Base-by-base conservation (phyloP, 2,113 vertebrate species). In the Falco punctatus region DNA sequence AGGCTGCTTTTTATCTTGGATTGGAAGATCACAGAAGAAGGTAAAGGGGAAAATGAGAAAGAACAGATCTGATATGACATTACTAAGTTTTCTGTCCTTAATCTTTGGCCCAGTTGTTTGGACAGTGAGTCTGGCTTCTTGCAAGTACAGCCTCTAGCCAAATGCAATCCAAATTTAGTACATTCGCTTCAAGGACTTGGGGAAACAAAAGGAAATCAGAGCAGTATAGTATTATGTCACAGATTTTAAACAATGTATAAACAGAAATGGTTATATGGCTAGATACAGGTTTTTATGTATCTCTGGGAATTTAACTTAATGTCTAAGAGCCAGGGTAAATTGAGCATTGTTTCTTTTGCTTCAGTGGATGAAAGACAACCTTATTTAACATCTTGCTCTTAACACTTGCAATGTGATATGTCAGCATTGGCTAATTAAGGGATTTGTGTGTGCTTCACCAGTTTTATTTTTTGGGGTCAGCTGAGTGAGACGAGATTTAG, bases 361-460 rank as follows among this genome's bases (percentile, higher is more conserved):
- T 81, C 77, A 79, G 61, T 75, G n/a, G 64, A 64, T 86, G 27
- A 59, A 96, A 64, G 78, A 20, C 48, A 89, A 65, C 80, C 48
- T 69, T 74, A 66, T 91, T 95, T 80, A 90, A 54, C 33, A 14
- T 65, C 61, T 81, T 84, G 26, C 26, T 81, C 74, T 83, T 77
- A 73, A 73, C 40, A 59, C 24, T 83, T 20, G 3, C 73, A 74
- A 49, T 66, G 24, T 51, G 54, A 32, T 65, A 77, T 24, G 52
- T 58, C 85, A 91, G 69, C 48, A 49, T 46, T 91, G 38, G 40
- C 42, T 90, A 94, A 92, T 97, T 94, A 93, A 95, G 54, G 71
- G 88, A 96, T 97, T 97, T 95, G 86, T 85, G 40, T 26, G 40
- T 89, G 59, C 81, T 96, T 90, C 79, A 86, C 88, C 77, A 74